Evolutionary conservation across 2,888 invertebrate genomes (phyloP).

Genomic region (Scaptomyza reducta): DNA sequence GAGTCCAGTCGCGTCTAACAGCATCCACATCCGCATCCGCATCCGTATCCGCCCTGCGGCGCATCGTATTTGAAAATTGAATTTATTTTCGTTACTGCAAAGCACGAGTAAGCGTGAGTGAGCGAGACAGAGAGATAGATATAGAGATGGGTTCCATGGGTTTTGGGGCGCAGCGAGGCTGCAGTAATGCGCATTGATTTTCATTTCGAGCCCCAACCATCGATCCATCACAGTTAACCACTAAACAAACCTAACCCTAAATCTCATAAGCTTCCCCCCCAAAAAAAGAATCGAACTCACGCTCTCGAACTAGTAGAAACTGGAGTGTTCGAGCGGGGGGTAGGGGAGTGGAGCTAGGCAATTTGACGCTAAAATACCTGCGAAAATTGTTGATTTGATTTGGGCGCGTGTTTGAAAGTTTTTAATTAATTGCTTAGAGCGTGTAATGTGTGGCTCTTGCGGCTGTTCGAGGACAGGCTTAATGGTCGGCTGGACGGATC

Average conservation of each 20-base stretch:
- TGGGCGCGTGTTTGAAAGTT: conserved; percentile 61
- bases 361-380: conserved; percentile 71
- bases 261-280: conserved; percentile 17
- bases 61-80: conserved; percentile 64
- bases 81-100: conserved; percentile 66
- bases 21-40: conserved; percentile 5
- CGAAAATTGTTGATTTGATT: conserved; percentile 66
- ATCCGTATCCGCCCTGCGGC: conserved; percentile 24
- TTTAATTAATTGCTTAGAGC: conserved; percentile 73
- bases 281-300: conserved; percentile 6
- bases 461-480: conserved; percentile 4
- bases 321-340: not conserved
- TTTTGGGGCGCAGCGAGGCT: conserved; percentile 69
- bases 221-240: conserved; percentile 37
- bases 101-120: not conserved
- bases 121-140: not conserved
- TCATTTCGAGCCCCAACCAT: conserved; percentile 49
- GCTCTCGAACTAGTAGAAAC: conserved; percentile 16
- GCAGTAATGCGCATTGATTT: conserved; percentile 80
- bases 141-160: conserved; percentile 34
- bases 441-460: conserved; percentile 25
- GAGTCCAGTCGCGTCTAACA: conserved; percentile 26
- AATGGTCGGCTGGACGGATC: not conserved
- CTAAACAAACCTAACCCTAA: conserved; percentile 15
- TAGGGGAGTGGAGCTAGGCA: conserved; percentile 8